Percentiles rank a stretch among this genome's conserved stretches.
Conservation (phyloP, 2,888 invertebrate genomes). For the Synergus gifuensis region DNA sequence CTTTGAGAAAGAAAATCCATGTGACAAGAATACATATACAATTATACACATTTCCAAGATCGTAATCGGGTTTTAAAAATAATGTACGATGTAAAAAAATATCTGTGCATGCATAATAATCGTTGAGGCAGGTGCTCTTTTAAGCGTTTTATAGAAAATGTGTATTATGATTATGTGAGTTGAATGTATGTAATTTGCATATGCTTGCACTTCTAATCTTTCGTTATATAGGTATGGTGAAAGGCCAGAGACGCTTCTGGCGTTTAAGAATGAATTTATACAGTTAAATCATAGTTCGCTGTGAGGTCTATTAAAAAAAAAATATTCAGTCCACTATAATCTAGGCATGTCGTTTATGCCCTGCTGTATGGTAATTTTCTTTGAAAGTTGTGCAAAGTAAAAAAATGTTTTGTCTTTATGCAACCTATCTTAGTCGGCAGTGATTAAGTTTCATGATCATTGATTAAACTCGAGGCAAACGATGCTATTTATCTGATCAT, state of each 20-base stretch:
- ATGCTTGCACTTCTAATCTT: constrained; percentile 10
- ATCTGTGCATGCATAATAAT: not conserved
- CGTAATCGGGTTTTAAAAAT: constrained; percentile 11
- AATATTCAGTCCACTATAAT: too few relatives aligned
- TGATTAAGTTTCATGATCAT: not conserved
- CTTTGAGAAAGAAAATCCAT: not conserved
- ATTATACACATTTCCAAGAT: not conserved
- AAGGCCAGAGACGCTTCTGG: constrained; percentile 35
- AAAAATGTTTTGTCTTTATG: not conserved
- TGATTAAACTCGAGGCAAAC: not conserved
- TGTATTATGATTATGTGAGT: not conserved
- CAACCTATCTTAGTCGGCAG: not conserved
- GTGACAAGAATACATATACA: not conserved
- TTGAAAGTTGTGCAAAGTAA: too few relatives aligned
- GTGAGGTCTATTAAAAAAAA: not conserved
- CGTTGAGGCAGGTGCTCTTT: not conserved
- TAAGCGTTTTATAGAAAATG: constrained; percentile 15
- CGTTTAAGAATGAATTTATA: constrained; percentile 8
- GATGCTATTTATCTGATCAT: not conserved
- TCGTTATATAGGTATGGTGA: constrained; percentile 8
- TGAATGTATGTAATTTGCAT: constrained; percentile 12
- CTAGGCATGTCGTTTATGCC: too few relatives aligned
- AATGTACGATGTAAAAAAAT: not conserved
- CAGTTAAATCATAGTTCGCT: not conserved
- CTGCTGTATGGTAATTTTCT: too few relatives aligned